These are phyloP conservation scores for Rhyacophila evoluta DNA, from an alignment of 2,888 invertebrate genomes.

Conservation along the genomic window DNA sequence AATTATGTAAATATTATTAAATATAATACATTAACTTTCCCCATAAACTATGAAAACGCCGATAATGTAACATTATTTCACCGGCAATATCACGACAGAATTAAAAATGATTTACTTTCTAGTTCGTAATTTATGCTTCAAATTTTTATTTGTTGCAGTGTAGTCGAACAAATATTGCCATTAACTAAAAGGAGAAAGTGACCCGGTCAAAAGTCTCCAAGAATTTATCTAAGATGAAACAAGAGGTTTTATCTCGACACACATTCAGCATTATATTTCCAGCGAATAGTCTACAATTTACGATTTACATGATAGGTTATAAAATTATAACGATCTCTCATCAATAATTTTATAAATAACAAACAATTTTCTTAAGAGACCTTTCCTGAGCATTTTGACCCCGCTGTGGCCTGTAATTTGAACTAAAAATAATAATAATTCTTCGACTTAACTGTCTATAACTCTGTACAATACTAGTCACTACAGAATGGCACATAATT, in stretches of 20 bases:
- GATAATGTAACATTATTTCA: background rate
- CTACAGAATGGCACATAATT: too few relatives aligned
- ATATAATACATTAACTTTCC: too few relatives aligned
- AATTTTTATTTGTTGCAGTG: background rate
- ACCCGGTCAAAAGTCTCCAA: slow-evolving; percentile 8
- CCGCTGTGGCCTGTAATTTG: slow-evolving; percentile 23
- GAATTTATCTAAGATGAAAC: background rate
- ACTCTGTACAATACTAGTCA: too few relatives aligned
- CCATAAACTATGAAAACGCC: too few relatives aligned
- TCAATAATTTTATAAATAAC: slow-evolving; percentile 34
- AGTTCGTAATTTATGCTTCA: background rate
- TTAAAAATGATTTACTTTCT: background rate
- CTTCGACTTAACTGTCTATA: background rate
- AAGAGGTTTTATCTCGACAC: background rate
- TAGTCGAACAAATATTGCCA: background rate
- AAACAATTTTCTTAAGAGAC: slow-evolving; percentile 33
- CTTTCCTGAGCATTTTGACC: slow-evolving; percentile 20
- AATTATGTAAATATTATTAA: too few relatives aligned
- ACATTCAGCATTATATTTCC: background rate
- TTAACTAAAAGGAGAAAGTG: slow-evolving; percentile 9
- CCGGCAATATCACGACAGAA: background rate
- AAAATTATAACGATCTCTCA: slow-evolving; percentile 32
- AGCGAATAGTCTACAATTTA: slow-evolving; percentile 1
- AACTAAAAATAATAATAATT: slow-evolving; percentile 14
- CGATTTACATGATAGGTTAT: slow-evolving; percentile 19